Conservation (phyloP, 2,797 vertebrate genomes). For the Galagoides demidoff region DNA sequence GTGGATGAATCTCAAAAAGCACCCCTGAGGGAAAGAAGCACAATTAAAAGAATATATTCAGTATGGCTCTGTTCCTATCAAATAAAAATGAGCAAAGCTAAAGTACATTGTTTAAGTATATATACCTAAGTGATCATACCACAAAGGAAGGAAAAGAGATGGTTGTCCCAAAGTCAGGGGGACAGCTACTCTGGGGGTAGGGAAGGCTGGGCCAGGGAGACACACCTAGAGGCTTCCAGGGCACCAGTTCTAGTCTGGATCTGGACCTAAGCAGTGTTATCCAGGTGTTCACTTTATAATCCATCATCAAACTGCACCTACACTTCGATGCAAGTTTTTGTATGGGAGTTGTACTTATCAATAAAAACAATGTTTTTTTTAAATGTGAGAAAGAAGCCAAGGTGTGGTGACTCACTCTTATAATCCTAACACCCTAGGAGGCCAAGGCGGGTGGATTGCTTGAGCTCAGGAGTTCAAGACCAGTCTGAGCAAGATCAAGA, state of each 20-base stretch:
- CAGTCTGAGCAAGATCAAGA: too few species aligned
- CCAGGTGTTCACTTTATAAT: neutral
- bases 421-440: too few species aligned
- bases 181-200: neutral
- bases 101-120: neutral
- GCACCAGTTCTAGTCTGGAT: neutral
- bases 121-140: neutral
- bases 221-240: neutral
- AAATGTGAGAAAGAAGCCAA: neutral
- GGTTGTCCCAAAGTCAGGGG: neutral
- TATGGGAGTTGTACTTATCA: neutral
- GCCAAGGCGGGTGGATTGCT: too few species aligned
- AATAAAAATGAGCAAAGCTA: neutral
- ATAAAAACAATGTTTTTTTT: neutral
- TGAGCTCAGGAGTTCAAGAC: too few species aligned
- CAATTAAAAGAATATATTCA: neutral
- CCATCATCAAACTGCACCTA: neutral
- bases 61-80: neutral
- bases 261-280: neutral
- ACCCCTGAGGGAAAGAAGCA: neutral
- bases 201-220: neutral
- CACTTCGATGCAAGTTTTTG: neutral
- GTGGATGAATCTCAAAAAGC: neutral
- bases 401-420: too few species aligned
- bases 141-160: neutral